A percentile compares a stretch with the other conserved stretches of the same genome.
Conservation (phyloP, 2,888 invertebrate species). For the Cryptus viduatorius region DNA sequence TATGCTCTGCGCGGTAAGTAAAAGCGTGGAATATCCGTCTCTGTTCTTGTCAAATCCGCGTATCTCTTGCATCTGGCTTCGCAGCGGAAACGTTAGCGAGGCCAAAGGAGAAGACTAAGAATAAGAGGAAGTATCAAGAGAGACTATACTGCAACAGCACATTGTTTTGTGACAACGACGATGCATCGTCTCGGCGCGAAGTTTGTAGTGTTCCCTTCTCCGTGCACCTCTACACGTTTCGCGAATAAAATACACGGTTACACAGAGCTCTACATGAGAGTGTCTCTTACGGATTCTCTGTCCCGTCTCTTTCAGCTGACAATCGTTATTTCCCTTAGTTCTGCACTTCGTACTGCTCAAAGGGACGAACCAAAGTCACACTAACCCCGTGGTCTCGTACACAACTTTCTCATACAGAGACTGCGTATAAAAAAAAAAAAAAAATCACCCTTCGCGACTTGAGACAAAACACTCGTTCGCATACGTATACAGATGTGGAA, state of each 20-base stretch:
- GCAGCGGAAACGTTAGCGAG: slow-evolving; percentile 53
- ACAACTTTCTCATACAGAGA: slow-evolving; percentile 23
- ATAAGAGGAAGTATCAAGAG: background rate
- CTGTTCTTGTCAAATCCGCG: slow-evolving; percentile 66
- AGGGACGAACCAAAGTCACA: slow-evolving; percentile 13
- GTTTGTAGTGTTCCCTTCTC: slow-evolving; percentile 4
- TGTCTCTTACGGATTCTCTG: slow-evolving; percentile 17
- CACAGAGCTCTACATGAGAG: slow-evolving; percentile 23
- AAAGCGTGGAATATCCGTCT: slow-evolving; percentile 59
- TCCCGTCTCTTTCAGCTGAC: slow-evolving; percentile 43
- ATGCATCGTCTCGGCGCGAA: slow-evolving; percentile 55
- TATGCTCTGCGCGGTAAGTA: slow-evolving; percentile 33
- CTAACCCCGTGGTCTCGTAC: slow-evolving; percentile 34
- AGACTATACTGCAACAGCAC: slow-evolving; percentile 10
- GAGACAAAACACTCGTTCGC: slow-evolving; percentile 30
- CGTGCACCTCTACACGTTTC: slow-evolving; percentile 11
- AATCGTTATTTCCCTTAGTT: slow-evolving; percentile 14
- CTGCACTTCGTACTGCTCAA: slow-evolving; percentile 29
- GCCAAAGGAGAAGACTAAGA: slow-evolving; percentile 50
- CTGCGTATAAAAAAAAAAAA: slow-evolving; percentile 28
- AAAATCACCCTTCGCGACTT: slow-evolving; percentile 33
- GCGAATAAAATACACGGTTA: slow-evolving; percentile 49
- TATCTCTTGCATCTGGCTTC: slow-evolving; percentile 56
- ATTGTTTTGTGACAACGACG: slow-evolving; percentile 59
- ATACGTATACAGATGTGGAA: background rate